Percentiles rank a stretch among this genome's conserved stretches.
These are phyloP conservation scores for Heptranchias perlo DNA, from an alignment of 2,113 vertebrate species.

Conservation along the genomic window DNA sequence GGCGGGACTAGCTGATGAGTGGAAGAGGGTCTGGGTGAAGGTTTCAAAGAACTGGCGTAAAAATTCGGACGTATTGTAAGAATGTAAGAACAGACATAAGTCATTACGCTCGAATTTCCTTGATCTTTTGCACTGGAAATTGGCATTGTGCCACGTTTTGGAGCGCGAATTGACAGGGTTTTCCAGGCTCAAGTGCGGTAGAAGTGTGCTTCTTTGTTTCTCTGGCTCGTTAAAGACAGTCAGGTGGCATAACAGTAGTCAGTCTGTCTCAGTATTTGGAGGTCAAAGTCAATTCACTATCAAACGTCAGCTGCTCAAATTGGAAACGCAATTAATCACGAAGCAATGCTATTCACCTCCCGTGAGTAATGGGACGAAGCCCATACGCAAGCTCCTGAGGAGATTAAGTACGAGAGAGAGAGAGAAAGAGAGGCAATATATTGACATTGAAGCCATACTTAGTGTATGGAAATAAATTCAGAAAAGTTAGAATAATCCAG, in stretches of 20 bases:
- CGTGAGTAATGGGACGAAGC: not conserved
- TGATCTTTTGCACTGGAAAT: too few relatives aligned
- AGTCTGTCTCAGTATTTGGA: conserved; percentile 54
- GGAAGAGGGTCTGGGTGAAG: not conserved
- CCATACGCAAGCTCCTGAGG: not conserved
- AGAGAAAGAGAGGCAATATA: not conserved
- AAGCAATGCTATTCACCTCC: not conserved
- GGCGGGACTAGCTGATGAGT: not conserved
- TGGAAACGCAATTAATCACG: not conserved
- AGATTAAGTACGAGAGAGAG: not conserved
- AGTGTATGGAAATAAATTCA: not conserved
- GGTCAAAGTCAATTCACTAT: conserved; percentile 56
- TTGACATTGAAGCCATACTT: not conserved
- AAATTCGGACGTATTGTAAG: not conserved
- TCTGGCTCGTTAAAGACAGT: conserved; percentile 26
- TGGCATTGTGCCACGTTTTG: too few relatives aligned
- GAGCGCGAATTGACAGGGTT: too few relatives aligned
- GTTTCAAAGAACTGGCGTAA: not conserved
- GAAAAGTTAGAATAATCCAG: not conserved
- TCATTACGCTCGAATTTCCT: not conserved
- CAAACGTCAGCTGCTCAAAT: conserved; percentile 54
- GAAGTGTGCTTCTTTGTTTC: not conserved
- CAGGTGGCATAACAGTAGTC: conserved; percentile 39
- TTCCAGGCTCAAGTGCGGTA: too few relatives aligned
- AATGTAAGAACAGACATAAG: not conserved